phyloP scores from a whole-genome alignment of 1,140 invertebrate species.

The Varroa destructor region DNA sequence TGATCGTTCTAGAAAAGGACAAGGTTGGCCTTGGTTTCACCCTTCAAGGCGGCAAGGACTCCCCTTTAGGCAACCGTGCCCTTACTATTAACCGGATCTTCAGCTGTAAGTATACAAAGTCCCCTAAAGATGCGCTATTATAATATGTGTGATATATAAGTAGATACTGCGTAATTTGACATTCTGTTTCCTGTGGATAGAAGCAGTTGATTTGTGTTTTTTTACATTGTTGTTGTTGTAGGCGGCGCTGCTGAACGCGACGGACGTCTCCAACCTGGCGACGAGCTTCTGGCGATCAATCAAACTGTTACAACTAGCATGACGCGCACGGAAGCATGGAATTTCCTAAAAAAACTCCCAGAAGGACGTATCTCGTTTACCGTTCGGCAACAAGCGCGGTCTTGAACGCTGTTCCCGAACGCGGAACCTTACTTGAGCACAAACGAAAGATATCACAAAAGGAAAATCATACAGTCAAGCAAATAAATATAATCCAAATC shows the following conservation, averaged over 20 bases:
- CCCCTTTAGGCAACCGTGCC: slow-evolving; percentile 68
- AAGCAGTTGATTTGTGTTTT: too few relatives aligned
- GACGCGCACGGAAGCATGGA: slow-evolving; percentile 82
- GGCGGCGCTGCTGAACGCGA: slow-evolving; percentile 79
- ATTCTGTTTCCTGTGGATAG: too few relatives aligned
- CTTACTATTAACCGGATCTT: slow-evolving; percentile 36
- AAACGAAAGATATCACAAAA: too few relatives aligned
- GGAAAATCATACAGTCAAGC: too few relatives aligned
- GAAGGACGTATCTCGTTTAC: slow-evolving; percentile 56
- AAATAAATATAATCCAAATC: too few relatives aligned
- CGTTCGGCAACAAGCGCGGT: slow-evolving; percentile 41
- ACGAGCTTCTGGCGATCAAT: slow-evolving; percentile 71
- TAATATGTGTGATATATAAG: too few relatives aligned
- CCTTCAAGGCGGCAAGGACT: slow-evolving; percentile 76
- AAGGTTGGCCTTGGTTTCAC: slow-evolving; percentile 79
- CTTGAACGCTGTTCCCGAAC: too few relatives aligned
- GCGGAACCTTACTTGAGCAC: too few relatives aligned
- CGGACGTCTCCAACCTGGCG: slow-evolving; percentile 63
- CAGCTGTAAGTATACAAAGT: slow-evolving; percentile 32
- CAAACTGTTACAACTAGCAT: slow-evolving; percentile 61
- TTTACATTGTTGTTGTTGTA: slow-evolving; percentile 39
- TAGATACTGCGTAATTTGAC: too few relatives aligned
- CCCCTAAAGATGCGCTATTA: background rate
- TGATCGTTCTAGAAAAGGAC: slow-evolving; percentile 63
- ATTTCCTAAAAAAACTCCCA: slow-evolving; percentile 70